Base-by-base conservation (phyloP, 2,797 vertebrate species). In the Acipenser ruthenus region DNA sequence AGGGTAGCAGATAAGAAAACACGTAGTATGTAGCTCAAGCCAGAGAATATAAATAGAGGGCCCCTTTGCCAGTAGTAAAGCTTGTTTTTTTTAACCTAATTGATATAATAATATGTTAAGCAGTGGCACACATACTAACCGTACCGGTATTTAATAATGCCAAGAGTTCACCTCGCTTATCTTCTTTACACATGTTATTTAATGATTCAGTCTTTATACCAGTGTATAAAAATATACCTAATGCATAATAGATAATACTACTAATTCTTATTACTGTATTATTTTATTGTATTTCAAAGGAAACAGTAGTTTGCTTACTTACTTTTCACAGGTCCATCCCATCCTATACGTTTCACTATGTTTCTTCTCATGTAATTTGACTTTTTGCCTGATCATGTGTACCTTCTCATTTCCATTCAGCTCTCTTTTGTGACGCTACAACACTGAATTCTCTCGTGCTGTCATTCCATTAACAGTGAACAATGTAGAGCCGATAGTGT, bases 391-490 rank as follows among this genome's bases (percentile, higher is more conserved):
- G 87, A 83, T 89, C 88, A 87, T 87, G 89, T 86, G 86, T 74
- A 77, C 77, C 77, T 83, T 78, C 79, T 77, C 78, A 71, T 83
- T 81, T 87, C 86, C 88, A 91, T 86, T 48, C 52, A 1, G 52
- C 50, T 55, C 37, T 56, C 49, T 82, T 84, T 37, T 37, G 23
- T 88, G 82, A 81, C 84, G 72, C 79, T 55, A 72, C 87, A 88
- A 88, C 89, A 88, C 86, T 84, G 77, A 88, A 89, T 84, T 83
- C 88, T 89, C 88, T 75, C 78, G 86, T 86, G 88, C 83, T 89
- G 85, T 87, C 88, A 88, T 88, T 89, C 88, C 86, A 91, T 90
- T 91, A 91, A 91, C 88, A 77, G 82, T 83, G 86, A 86, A 83
- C 83, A 87, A 77, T 72, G 86, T 82, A 80, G 82, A 79, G 82